Evolutionary conservation across 2,113 vertebrate species (phyloP).

Genomic region (Odocoileus virginianus): DNA sequence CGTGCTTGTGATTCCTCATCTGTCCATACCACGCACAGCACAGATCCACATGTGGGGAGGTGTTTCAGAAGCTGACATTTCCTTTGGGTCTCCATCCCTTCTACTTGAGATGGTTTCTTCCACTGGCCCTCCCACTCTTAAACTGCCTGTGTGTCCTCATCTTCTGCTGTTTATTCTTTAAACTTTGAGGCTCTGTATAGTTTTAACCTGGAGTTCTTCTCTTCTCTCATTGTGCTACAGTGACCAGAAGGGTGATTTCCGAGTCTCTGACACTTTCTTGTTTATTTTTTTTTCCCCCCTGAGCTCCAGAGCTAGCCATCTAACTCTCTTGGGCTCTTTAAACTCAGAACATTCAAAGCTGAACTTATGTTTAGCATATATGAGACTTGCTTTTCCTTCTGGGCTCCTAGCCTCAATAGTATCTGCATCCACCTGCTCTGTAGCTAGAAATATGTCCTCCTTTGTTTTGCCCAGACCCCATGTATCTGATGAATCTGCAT

Average conservation of each 20-base stretch:
- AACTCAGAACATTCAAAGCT: background rate
- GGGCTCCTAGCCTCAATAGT: background rate
- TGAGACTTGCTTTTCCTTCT: background rate
- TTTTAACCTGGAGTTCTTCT: background rate
- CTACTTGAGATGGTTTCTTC: background rate
- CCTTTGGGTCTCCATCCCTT: background rate
- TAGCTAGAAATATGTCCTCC: background rate
- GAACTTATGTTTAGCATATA: background rate
- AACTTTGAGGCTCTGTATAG: background rate
- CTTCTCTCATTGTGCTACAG: background rate
- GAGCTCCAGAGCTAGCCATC: background rate
- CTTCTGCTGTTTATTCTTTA: background rate
- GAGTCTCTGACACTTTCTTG: background rate
- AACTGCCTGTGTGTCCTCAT: background rate
- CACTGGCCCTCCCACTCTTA: background rate
- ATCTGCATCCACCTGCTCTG: background rate
- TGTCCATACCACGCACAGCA: accelerated
- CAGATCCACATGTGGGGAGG: accelerated
- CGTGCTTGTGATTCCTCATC: background rate
- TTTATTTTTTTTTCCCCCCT: accelerated
- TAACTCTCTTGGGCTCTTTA: background rate
- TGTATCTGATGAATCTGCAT: background rate
- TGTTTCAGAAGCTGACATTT: background rate
- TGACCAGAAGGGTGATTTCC: background rate
- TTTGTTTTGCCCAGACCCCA: background rate